Base-by-base conservation (phyloP, 2,888 invertebrate genomes). In the Monopis laevigella region DNA sequence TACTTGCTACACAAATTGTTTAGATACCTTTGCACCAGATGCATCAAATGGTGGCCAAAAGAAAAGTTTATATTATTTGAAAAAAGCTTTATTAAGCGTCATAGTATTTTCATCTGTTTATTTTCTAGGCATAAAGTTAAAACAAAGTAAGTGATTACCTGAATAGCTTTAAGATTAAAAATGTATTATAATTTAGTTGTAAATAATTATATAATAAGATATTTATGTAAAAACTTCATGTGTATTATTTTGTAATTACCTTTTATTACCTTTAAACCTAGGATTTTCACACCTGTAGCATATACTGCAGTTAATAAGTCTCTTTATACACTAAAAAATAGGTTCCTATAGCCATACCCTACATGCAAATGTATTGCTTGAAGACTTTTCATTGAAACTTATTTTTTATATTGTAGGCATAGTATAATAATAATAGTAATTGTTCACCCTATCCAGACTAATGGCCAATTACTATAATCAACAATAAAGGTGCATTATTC, bases 111-210 rank as follows among this genome's bases (percentile, higher is more conserved):
- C 43, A 50, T 72, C 41, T 73, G 68, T 53, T 59, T 77, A 40
- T 51, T 78, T 47, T 70, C 73, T 68, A 69, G 65, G 51, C 68
- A 62, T 50, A 78, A 78, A 56, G 52, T 67, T 43, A 78, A 78
- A 56, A 51, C 62, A 16, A 69, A 75, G 17, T 39, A 39, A 17
- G 12, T 8, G 6, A 11, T 29, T 6, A n/a, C n/a, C n/a, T 36
- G 27, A 12, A 39, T 39, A 27, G 39, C 2, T 39, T 39, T 39
- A 39, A 39, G 27, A 10, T 16, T 27, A 52, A 51, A 62, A 53
- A 52, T 44, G 44, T 46, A 46, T 44, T 46, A 44, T 46, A 48
- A 41, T 55, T 44, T 26, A 61, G 58, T 50, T 71, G 71, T 74
- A 71, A 62, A 74, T 72, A 73, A 52, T 58, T 55, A 51, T 55